These are phyloP conservation scores for Meriones psammophilus DNA, from an alignment of 2,797 vertebrate genomes.

Conservation along the genomic window DNA sequence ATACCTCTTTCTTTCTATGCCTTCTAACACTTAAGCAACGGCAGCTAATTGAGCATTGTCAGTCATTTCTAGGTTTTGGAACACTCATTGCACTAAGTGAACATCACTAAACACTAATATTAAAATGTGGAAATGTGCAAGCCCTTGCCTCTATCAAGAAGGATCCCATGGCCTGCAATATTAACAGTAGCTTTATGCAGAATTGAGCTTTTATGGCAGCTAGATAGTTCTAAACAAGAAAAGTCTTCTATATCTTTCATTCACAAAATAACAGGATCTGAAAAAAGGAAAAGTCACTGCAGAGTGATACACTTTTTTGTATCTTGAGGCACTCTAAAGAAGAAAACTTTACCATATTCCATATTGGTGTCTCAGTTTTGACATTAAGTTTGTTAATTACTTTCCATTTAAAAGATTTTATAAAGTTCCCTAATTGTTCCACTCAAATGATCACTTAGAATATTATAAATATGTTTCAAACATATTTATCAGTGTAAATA, in stretches of 20 bases:
- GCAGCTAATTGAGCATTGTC: background rate
- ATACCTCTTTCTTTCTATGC: no score
- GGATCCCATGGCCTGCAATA: background rate
- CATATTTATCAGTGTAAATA: conserved; percentile 35
- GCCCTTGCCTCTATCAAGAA: background rate
- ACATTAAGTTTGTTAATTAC: conserved; percentile 31
- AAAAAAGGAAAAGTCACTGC: background rate
- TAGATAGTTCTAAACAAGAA: background rate
- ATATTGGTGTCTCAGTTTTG: background rate
- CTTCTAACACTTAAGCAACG: background rate
- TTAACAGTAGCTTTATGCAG: background rate
- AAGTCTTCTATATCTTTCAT: background rate
- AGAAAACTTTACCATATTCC: background rate
- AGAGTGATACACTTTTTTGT: background rate
- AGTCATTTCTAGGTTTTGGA: background rate
- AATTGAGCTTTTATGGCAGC: background rate
- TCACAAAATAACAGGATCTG: background rate
- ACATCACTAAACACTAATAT: background rate
- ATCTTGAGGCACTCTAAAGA: background rate
- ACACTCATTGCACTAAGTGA: background rate
- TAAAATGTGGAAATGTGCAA: background rate
- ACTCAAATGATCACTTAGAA: conserved; percentile 12
- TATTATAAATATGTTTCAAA: background rate
- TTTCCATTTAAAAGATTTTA: background rate
- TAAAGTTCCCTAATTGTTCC: conserved; percentile 46